Conservation (phyloP, 2,797 vertebrate species). For the Cyclura pinguis region DNA sequence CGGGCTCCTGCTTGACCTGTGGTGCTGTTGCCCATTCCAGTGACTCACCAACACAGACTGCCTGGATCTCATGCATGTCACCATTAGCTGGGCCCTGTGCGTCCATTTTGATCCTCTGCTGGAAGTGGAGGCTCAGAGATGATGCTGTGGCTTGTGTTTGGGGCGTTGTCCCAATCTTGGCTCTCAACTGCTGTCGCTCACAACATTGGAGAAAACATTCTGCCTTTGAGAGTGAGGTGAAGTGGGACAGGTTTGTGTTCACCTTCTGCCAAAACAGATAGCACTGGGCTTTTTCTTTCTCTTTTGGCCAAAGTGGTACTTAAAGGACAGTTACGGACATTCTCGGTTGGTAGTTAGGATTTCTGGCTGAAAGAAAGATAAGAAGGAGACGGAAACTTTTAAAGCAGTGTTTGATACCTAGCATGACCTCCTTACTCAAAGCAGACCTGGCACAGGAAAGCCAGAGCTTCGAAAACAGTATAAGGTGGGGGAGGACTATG, state of each 20-base stretch:
- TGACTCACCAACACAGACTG: neutral
- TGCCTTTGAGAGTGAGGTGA: too few species aligned
- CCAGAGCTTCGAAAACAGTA: too few species aligned
- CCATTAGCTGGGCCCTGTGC: neutral
- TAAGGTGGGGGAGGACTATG: too few species aligned
- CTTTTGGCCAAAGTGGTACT: neutral
- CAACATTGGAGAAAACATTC: neutral
- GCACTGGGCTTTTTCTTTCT: neutral
- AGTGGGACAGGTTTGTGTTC: too few species aligned
- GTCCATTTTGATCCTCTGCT: neutral
- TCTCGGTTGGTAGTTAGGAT: fast-evolving
- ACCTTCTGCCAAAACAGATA: too few species aligned
- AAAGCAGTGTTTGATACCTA: neutral
- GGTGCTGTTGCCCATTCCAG: neutral
- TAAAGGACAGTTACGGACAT: too few species aligned
- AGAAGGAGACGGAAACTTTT: neutral
- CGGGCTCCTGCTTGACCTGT: neutral
- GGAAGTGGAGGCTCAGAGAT: neutral
- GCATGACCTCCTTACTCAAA: neutral
- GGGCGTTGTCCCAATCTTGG: neutral
- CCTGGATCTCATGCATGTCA: neutral
- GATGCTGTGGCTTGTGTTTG: fast-evolving
- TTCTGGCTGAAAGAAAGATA: neutral
- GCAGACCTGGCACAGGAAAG: neutral
- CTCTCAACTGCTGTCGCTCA: neutral